Conservation (phyloP, 2,113 vertebrate species). For the Halichoeres trimaculatus region DNA sequence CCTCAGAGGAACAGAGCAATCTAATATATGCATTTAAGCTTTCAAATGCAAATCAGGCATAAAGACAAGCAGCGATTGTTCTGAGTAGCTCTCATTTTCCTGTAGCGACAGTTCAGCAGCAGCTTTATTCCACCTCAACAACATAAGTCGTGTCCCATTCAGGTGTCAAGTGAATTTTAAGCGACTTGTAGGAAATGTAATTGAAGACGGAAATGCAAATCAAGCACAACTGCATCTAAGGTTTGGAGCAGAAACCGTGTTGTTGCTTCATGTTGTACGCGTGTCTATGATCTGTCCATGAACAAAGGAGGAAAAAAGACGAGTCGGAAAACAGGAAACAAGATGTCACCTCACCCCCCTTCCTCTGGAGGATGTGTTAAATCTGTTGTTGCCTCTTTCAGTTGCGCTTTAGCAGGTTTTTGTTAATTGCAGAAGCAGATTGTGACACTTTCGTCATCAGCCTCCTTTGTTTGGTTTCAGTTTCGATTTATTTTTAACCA, state of each 20-base stretch:
- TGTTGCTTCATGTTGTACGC: too few relatives aligned
- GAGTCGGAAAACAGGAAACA: neutral
- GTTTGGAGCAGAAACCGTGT: neutral
- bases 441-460: neutral
- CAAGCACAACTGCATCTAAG: neutral
- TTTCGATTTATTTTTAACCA: neutral
- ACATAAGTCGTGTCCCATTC: neutral
- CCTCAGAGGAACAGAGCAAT: neutral
- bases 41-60: slow-evolving; percentile 22
- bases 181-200: neutral
- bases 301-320: neutral
- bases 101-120: neutral
- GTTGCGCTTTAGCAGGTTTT: neutral
- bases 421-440: too few relatives aligned
- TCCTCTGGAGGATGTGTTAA: neutral
- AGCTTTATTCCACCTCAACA: neutral
- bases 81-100: neutral
- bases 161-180: neutral
- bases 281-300: neutral
- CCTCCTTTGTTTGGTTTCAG: neutral
- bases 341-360: neutral
- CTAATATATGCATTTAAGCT: slow-evolving; percentile 6
- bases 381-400: neutral
- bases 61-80: neutral
- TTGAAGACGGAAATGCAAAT: neutral